Base-by-base conservation (phyloP, 2,797 vertebrate species). In the Zonotrichia albicollis region DNA sequence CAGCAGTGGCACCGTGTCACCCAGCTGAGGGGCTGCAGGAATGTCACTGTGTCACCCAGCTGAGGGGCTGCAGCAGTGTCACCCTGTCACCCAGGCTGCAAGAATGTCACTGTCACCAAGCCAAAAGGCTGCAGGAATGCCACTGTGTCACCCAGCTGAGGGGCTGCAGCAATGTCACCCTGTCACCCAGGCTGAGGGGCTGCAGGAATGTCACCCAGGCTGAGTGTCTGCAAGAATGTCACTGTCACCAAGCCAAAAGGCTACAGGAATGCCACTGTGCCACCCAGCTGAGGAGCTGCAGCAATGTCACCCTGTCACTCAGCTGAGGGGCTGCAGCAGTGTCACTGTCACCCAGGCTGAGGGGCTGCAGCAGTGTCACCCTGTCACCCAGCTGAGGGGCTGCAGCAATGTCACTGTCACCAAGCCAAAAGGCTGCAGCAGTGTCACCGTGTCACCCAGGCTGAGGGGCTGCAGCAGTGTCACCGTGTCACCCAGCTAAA, bases 401-500 rank as follows among this genome's bases (percentile, higher is more conserved):
- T 53, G 45, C 79, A 45, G 57, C 32, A 62, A 15, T 57, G 82
- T 43, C 82, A 43, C 26, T 5, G n/a, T n/a, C n/a, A n/a, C n/a
- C n/a, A n/a, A n/a, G n/a, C n/a, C n/a, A n/a, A n/a, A n/a, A n/a
- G n/a, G n/a, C n/a, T n/a, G n/a, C n/a, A n/a, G n/a, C 38, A 62
- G 16, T 67, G 82, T 45, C 82, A 51, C 61, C 26, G 2, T 64
- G 70, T 50, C 81, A 50, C 70, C 29, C 3, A 12, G 87, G 87
- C 90, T 14, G 85, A 98, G 46, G 97, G 97, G 89, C 86, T 53
- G 45, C 79, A 45, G 57, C 32, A 62, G 15, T 57, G 82, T 43
- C 82, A 43, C 26, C n/a, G n/a, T 5, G n/a, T n/a, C n/a, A n/a
- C n/a, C n/a, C n/a, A n/a, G n/a, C n/a, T n/a, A n/a, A n/a, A n/a